A percentile compares a stretch with the other conserved stretches of the same genome.
Evolutionary conservation across 1,140 invertebrate genomes (phyloP).

Genomic region (Panagrolaimus sp.): DNA sequence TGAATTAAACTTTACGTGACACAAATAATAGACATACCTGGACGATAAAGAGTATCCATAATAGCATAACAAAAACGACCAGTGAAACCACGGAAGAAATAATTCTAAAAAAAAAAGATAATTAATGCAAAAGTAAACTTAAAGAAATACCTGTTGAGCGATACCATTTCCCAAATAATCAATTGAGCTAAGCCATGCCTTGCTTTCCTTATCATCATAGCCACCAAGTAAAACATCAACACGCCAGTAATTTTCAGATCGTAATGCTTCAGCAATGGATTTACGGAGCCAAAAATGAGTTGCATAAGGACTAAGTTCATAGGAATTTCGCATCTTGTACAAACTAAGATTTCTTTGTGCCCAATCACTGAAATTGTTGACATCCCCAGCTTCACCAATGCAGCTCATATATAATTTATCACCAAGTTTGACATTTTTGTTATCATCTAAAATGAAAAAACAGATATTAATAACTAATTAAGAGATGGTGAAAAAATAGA

Average conservation of each 20-base stretch:
- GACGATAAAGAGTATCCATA: slow-evolving; percentile 81
- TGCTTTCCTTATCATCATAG: slow-evolving; percentile 69
- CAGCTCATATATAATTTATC: slow-evolving; percentile 84
- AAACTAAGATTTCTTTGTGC: slow-evolving; percentile 95
- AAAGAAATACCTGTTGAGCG: slow-evolving; percentile 45
- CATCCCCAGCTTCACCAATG: slow-evolving; percentile 87
- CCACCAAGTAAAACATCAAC: slow-evolving; percentile 85
- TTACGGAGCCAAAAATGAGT: slow-evolving; percentile 86
- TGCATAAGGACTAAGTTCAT: slow-evolving; percentile 83
- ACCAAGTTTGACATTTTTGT: slow-evolving; percentile 86
- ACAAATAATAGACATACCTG: slow-evolving; percentile 65
- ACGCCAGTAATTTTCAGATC: slow-evolving; percentile 77
- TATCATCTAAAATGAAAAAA: slow-evolving; percentile 72
- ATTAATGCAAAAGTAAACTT: slow-evolving; percentile 82
- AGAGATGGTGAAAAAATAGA: slow-evolving; percentile 15
- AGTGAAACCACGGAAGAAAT: slow-evolving; percentile 90
- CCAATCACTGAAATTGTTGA: slow-evolving; percentile 93
- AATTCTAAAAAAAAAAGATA: slow-evolving; percentile 74
- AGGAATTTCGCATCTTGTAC: slow-evolving; percentile 89
- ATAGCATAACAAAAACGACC: slow-evolving; percentile 84
- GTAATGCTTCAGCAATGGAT: slow-evolving; percentile 85
- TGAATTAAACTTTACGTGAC: slow-evolving; percentile 22
- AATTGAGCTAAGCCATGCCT: slow-evolving; percentile 55
- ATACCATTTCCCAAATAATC: slow-evolving; percentile 54
- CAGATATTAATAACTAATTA: slow-evolving; percentile 15